Percentiles rank a stretch among this genome's conserved stretches.
Conservation (phyloP, 2,113 vertebrate species). For the Guaruba guarouba region DNA sequence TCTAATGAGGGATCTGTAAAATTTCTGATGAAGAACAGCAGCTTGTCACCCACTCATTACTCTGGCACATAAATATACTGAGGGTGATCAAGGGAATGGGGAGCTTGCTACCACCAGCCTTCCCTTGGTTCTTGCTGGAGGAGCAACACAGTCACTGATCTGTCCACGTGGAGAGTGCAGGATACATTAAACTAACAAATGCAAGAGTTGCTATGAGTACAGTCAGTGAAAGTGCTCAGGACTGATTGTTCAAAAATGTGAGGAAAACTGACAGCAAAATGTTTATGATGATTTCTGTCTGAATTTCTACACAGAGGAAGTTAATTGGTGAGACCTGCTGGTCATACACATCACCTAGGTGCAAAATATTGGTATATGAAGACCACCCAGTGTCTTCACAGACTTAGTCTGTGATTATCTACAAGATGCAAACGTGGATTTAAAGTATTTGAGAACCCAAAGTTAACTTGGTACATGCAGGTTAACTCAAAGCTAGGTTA, state of each 20-base stretch:
- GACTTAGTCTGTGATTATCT: not conserved
- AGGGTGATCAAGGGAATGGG: not conserved
- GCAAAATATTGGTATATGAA: not conserved
- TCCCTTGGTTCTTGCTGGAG: not conserved
- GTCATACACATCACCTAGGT: not conserved
- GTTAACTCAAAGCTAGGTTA: not conserved
- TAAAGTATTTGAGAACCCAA: not conserved
- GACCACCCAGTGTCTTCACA: accelerated
- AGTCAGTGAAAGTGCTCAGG: not conserved
- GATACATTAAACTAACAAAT: accelerated
- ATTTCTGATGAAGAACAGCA: not conserved
- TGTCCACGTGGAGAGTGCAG: accelerated
- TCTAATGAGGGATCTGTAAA: not conserved
- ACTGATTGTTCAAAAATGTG: not conserved
- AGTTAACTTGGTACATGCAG: not conserved
- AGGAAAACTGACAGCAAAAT: not conserved
- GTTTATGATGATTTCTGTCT: not conserved
- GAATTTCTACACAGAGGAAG: not conserved
- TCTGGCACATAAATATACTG: not conserved
- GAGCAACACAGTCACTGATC: not conserved
- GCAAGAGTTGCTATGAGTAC: not conserved
- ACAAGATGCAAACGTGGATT: not conserved
- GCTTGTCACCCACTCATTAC: not conserved
- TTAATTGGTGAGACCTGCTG: not conserved
- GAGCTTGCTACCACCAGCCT: not conserved